phyloP scores from a whole-genome alignment of 35 echinoderm and acorn worm species.

The Lytechinus pictus region DNA sequence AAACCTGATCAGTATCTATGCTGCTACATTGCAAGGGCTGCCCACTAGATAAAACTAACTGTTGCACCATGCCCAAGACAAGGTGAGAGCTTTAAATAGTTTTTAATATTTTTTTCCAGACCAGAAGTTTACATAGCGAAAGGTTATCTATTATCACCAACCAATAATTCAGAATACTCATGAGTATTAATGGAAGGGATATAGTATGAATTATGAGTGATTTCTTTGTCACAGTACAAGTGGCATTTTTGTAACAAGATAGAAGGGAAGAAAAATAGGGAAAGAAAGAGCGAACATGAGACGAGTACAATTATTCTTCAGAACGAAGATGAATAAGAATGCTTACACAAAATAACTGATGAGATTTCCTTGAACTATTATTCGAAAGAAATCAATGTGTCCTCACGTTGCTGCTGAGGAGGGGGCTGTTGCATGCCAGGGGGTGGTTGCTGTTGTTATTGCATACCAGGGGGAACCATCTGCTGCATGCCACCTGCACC shows the following conservation, averaged over 20 bases:
- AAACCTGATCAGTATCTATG: too few relatives aligned
- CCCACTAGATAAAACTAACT: too few relatives aligned
- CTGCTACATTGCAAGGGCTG: too few relatives aligned
- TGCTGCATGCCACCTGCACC: constrained; percentile 58
- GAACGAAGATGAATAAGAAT: neutral
- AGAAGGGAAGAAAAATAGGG: neutral
- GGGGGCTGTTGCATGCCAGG: constrained; percentile 46
- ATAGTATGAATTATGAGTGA: too few relatives aligned
- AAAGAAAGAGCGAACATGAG: neutral
- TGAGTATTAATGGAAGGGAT: too few relatives aligned
- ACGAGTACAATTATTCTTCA: neutral
- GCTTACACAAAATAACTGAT: neutral
- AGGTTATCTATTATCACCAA: too few relatives aligned
- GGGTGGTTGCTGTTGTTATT: constrained; percentile 44
- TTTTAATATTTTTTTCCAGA: too few relatives aligned
- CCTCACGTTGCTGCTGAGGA: constrained; percentile 68
- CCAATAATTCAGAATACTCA: too few relatives aligned
- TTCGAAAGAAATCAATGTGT: constrained; percentile 86
- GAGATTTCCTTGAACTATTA: neutral
- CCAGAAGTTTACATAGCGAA: too few relatives aligned
- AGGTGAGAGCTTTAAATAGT: too few relatives aligned
- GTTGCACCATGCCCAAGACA: too few relatives aligned
- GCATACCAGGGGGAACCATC: constrained; percentile 41
- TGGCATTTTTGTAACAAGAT: neutral
- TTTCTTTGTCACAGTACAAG: neutral